Evolutionary conservation across 2,797 vertebrate species (phyloP).

Genomic region (Netta rufina): DNA sequence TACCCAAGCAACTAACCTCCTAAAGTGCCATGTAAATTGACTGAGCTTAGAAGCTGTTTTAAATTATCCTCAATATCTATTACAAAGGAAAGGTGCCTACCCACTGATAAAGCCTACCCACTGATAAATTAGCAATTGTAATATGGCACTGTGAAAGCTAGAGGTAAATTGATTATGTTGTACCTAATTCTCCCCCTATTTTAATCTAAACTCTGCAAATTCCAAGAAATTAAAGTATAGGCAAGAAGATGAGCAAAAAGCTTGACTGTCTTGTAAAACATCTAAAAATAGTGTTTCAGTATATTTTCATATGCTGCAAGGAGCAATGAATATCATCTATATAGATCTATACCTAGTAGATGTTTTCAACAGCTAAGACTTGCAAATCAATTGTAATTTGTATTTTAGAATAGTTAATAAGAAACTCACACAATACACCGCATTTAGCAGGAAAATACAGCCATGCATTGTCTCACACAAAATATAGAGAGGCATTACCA

Average conservation of each 20-base stretch:
- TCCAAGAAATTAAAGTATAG: neutral
- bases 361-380: slow-evolving; percentile 18
- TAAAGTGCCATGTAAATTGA: slow-evolving; percentile 53
- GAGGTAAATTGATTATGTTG: slow-evolving; percentile 33
- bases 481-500: neutral
- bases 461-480: neutral
- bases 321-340: slow-evolving; percentile 16
- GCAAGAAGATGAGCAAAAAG: slow-evolving; percentile 24
- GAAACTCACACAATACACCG: neutral
- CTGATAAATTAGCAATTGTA: slow-evolving; percentile 54
- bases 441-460: slow-evolving; percentile 1
- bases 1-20: neutral
- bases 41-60: slow-evolving; percentile 57
- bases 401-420: slow-evolving; percentile 46
- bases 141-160: slow-evolving; percentile 25
- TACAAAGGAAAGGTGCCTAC: slow-evolving; percentile 63
- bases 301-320: slow-evolving; percentile 6
- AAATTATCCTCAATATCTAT: slow-evolving; percentile 61
- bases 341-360: slow-evolving; percentile 29
- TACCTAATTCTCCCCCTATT: slow-evolving; percentile 41
- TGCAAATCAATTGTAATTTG: slow-evolving; percentile 32
- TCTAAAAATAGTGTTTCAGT: slow-evolving; percentile 45
- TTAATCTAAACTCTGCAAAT: slow-evolving; percentile 43
- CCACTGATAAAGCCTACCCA: neutral
- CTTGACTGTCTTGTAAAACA: slow-evolving; percentile 10